Evolutionary conservation across 37 sponge, comb jelly and placozoan genomes (phyloP).

Genomic region (Cladorhizidae sp.): DNA sequence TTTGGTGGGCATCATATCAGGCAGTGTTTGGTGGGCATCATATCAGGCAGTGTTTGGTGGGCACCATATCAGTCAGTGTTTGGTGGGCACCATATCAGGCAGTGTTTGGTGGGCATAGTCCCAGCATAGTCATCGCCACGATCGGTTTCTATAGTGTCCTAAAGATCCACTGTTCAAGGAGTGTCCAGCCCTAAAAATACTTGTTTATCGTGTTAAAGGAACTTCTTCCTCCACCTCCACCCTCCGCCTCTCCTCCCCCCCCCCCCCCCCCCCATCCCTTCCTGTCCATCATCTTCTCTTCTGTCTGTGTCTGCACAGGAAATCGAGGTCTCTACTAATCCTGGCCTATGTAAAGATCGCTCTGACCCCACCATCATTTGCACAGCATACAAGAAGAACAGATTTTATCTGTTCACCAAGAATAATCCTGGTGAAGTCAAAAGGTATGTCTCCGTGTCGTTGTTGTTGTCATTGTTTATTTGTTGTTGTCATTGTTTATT

Average conservation of each 20-base stretch:
- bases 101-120: too few relatives aligned
- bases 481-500: background rate
- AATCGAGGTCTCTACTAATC: constrained; percentile 86
- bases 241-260: too few relatives aligned
- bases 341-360: constrained; percentile 62
- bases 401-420: constrained; percentile 92
- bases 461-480: background rate
- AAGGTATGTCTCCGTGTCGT: constrained; percentile 30
- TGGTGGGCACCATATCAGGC: too few relatives aligned
- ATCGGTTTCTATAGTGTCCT: too few relatives aligned
- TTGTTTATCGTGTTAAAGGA: background rate
- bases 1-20: too few relatives aligned
- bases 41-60: too few relatives aligned
- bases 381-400: constrained; percentile 92
- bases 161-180: too few relatives aligned
- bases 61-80: too few relatives aligned
- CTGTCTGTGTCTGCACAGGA: constrained; percentile 36
- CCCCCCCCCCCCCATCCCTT: too few relatives aligned
- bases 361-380: constrained; percentile 89
- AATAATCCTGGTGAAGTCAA: constrained; percentile 87
- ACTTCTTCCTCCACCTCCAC: too few relatives aligned
- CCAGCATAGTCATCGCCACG: too few relatives aligned
- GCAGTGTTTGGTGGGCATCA: too few relatives aligned
- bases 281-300: background rate
- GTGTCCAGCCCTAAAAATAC: background rate